phyloP scores from a whole-genome alignment of 2,797 vertebrate genomes.

The Prionace glauca region DNA sequence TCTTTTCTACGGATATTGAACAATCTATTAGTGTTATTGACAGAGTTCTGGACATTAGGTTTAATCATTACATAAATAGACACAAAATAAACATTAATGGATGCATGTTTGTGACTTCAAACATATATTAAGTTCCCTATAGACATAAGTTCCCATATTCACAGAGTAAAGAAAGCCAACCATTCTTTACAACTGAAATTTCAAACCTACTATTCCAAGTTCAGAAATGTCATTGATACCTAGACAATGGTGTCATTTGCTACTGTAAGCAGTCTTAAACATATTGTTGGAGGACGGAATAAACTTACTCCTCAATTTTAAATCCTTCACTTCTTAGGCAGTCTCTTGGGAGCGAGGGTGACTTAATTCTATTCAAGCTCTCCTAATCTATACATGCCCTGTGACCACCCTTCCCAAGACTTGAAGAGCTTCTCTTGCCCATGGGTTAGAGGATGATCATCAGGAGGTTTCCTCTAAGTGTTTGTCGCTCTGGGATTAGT shows the following conservation, averaged over 20 bases:
- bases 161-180: not conserved
- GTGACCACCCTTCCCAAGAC: no score
- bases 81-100: not conserved
- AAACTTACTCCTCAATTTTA: not conserved
- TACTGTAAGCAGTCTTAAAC: not conserved
- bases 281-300: not conserved
- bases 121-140: not conserved
- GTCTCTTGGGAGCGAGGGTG: no score
- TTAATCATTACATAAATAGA: not conserved
- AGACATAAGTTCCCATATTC: not conserved
- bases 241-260: not conserved
- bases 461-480: no score
- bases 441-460: no score
- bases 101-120: not conserved
- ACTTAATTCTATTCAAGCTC: no score
- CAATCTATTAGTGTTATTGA: not conserved
- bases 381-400: no score
- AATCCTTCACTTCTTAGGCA: not conserved
- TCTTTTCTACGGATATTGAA: not conserved
- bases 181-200: not conserved
- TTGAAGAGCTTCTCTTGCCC: no score
- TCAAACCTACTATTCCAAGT: not conserved
- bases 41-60: not conserved
- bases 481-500: no score
- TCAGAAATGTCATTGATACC: not conserved